Evolutionary conservation across 2,797 vertebrate genomes (phyloP).

Genomic region (Odontamblyopus lacepedii): DNA sequence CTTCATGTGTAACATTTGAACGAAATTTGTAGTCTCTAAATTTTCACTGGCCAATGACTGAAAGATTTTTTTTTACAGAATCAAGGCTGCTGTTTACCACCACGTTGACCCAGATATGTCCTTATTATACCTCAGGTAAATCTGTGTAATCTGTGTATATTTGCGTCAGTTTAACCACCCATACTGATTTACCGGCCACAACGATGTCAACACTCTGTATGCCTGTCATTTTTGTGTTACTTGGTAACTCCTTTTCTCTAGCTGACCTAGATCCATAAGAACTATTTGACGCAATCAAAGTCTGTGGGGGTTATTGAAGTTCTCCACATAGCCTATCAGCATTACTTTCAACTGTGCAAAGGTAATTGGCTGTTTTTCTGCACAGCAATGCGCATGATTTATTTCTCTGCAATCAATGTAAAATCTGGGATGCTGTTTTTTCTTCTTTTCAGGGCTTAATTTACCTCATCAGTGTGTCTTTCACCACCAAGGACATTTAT

Average conservation of each 20-base stretch:
- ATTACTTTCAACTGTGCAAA: background rate
- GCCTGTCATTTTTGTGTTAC: background rate
- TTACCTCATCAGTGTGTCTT: slow-evolving; percentile 45
- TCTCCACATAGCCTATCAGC: background rate
- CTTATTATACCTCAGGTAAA: no score
- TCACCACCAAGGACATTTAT: slow-evolving; percentile 14
- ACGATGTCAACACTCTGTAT: background rate
- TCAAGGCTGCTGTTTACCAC: background rate
- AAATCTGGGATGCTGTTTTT: slow-evolving; percentile 20
- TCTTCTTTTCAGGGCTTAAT: slow-evolving; percentile 28
- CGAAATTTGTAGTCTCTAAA: background rate
- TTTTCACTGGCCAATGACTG: background rate
- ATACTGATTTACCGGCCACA: background rate
- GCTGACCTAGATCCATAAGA: slow-evolving; percentile 20
- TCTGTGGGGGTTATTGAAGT: background rate
- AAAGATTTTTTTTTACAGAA: slow-evolving; percentile 13
- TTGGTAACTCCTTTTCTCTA: slow-evolving; percentile 9
- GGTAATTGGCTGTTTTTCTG: background rate
- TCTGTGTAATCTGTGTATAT: no score
- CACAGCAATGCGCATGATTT: slow-evolving; percentile 13
- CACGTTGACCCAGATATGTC: no score
- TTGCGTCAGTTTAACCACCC: background rate
- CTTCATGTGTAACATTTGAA: no score
- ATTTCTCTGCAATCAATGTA: slow-evolving; percentile 1
- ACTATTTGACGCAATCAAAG: slow-evolving; percentile 1